A percentile compares a stretch with the other conserved stretches of the same genome.
Conservation (phyloP, 2,797 vertebrate species). For the Aplochiton taeniatus region DNA sequence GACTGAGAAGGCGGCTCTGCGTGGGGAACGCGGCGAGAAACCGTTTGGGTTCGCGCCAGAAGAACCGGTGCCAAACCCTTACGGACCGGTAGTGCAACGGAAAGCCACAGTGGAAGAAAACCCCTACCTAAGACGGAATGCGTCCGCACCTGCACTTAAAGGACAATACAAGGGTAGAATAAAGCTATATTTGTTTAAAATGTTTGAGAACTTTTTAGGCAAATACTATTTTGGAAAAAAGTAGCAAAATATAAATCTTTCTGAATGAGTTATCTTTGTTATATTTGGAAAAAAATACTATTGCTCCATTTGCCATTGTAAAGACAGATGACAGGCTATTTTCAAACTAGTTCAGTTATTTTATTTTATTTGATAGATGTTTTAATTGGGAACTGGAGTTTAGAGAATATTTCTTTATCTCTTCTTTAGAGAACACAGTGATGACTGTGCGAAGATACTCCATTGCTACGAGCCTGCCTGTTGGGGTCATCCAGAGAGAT, state of each 20-base stretch:
- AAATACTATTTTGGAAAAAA: too few relatives aligned
- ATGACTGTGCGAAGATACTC: conserved; percentile 95
- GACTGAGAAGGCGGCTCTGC: conserved; percentile 83
- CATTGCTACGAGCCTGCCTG: conserved; percentile 61
- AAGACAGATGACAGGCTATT: too few relatives aligned
- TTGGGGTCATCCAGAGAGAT: conserved; percentile 48
- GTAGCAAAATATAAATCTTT: too few relatives aligned
- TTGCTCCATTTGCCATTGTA: too few relatives aligned
- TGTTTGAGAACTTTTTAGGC: neutral
- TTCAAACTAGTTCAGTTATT: too few relatives aligned
- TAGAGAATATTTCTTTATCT: neutral
- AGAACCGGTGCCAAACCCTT: conserved; percentile 10
- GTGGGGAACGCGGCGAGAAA: conserved; percentile 61
- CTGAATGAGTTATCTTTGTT: too few relatives aligned
- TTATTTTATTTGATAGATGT: too few relatives aligned
- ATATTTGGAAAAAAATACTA: neutral
- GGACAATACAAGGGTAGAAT: conserved; percentile 78
- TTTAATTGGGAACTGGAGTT: too few relatives aligned
- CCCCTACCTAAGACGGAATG: conserved; percentile 58
- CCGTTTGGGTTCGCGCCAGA: neutral
- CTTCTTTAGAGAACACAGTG: conserved; percentile 77
- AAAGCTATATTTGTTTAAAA: neutral
- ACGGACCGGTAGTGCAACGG: conserved; percentile 15
- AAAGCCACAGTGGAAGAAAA: conserved; percentile 36
- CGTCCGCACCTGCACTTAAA: conserved; percentile 57